These are phyloP conservation scores for Apamea monoglypha DNA, from an alignment of 2,888 invertebrate genomes.

Conservation along the genomic window DNA sequence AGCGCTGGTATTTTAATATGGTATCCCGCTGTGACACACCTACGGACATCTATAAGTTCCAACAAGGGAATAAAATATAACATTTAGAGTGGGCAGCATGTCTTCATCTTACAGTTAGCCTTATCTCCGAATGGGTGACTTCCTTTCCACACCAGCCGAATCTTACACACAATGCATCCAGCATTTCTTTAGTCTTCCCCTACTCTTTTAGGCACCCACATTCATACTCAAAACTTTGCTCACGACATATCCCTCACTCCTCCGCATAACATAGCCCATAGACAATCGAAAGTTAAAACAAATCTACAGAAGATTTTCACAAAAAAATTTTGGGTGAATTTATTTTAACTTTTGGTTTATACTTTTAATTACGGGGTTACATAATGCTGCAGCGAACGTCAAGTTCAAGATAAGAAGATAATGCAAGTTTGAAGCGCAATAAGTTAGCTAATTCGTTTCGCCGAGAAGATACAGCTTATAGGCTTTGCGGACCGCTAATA, in stretches of 20 bases:
- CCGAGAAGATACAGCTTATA: slow-evolving; percentile 5
- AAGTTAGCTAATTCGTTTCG: slow-evolving; percentile 18
- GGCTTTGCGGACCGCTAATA: slow-evolving; percentile 12
- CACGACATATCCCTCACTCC: background rate
- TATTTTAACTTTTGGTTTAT: background rate
- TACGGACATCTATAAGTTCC: too few relatives aligned
- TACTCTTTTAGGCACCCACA: background rate
- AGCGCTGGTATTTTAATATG: too few relatives aligned
- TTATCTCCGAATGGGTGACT: background rate
- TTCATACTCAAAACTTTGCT: background rate
- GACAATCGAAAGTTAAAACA: background rate
- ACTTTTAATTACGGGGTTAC: background rate
- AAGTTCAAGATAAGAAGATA: slow-evolving; percentile 26
- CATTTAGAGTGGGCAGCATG: background rate
- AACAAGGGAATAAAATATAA: too few relatives aligned
- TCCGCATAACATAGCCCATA: background rate
- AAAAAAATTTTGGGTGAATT: background rate
- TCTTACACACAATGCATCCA: background rate
- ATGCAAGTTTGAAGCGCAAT: slow-evolving; percentile 17
- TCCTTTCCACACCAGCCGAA: background rate
- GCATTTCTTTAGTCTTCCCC: background rate
- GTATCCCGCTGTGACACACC: too few relatives aligned
- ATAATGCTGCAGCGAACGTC: background rate
- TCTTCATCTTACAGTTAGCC: background rate
- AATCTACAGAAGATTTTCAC: background rate